Base-by-base conservation (phyloP, 1,140 invertebrate genomes). In the Diuraphis noxia region DNA sequence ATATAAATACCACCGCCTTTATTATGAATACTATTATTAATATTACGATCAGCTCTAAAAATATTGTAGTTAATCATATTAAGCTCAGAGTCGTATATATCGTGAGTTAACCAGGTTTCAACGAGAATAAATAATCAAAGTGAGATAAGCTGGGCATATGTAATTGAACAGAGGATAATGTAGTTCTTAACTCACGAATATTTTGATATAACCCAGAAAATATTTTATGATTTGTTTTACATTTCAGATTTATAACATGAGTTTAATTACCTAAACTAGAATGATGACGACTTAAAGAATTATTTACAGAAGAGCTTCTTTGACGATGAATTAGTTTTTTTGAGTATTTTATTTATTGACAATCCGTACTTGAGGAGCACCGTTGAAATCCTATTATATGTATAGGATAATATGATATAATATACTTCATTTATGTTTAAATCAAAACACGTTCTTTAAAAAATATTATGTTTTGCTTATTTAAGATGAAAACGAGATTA, bases 101-200 rank as follows among this genome's bases (percentile, higher is more conserved):
- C 40, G 40, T 21, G 36, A 40, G 36, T 23, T 82, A 82, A 82
- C 79, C 79, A 82, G 21, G 79, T 82, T 41, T 82, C 38, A 82
- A 41, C 21, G 23, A 82, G 40, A 82, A 82, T 82, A 82, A 82
- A 82, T 82, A 82, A 40, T 82, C 8, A 40, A 82, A 82, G 40
- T 82, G 38, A 41, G 1, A 17, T 41, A 82, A 41, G 40, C 79
- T 79, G 36, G 77, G 79, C 2, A 41, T 40, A 82, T 82, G 34
- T 34, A 38, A 79, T n/a, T 79, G 79, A 82, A 36, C 36, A 82
- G 34, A 21, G 0, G 40, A 82, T 82, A 82, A 82, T 82, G 38
- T 82, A 82, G 34, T 82, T 84, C 41, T 84, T 43, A 30, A 43
- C 38, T 40, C 6, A 43, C 38, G 81, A 41, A 84, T 23, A 84